Percentiles rank a stretch among this genome's conserved stretches.
Conservation (phyloP, 2,797 vertebrate species). For the Sternarchorhynchus goeldii region DNA sequence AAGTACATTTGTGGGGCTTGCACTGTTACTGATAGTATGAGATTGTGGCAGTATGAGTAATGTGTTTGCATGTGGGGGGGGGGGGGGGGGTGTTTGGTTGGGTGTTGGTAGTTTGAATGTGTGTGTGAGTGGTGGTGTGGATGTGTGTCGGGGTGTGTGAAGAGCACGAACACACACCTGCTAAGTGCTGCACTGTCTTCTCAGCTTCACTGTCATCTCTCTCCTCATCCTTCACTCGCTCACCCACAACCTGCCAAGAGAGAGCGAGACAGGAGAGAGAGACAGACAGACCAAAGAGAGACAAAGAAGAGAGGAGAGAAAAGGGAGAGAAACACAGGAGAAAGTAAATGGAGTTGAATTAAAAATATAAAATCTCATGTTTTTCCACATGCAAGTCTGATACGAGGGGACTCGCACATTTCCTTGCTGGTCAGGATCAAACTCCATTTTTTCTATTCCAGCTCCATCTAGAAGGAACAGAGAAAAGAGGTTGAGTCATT, state of each 20-base stretch:
- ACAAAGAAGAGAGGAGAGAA: neutral
- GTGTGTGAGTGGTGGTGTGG: no score
- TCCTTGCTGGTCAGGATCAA: conserved; percentile 62
- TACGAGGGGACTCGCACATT: conserved; percentile 57
- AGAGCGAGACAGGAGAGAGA: neutral
- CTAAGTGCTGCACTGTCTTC: conserved; percentile 51
- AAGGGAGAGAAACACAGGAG: neutral
- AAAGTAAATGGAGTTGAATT: neutral
- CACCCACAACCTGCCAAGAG: conserved; percentile 21
- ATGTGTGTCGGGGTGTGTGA: neutral
- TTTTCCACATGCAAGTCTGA: no score
- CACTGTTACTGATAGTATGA: no score
- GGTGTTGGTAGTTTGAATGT: neutral
- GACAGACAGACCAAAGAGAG: neutral
- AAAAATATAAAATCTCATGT: no score
- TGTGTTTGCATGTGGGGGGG: no score
- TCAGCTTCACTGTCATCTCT: conserved; percentile 71
- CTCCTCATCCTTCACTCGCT: conserved; percentile 75
- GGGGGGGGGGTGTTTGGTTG: no score
- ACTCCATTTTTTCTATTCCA: conserved; percentile 50
- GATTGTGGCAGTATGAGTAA: neutral
- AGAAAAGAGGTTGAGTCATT: neutral
- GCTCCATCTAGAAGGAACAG: conserved; percentile 33
- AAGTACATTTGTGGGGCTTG: no score
- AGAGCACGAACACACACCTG: conserved; percentile 47